Evolutionary conservation across 1,140 invertebrate species (phyloP), one percentile per base, ranked within the genome.

Genomic region (Drosophila bocki): DNA sequence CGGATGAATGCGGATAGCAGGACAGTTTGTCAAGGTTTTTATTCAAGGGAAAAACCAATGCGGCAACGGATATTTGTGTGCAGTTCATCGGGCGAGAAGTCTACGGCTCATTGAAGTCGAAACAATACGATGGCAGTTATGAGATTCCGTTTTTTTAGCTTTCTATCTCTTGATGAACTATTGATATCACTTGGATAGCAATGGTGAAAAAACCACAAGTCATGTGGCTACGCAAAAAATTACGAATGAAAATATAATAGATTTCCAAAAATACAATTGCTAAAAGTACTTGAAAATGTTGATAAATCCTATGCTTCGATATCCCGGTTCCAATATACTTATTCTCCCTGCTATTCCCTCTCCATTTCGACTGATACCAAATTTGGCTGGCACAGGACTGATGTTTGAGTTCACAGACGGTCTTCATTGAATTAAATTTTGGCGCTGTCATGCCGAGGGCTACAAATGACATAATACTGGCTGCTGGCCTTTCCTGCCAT

Each of bases 121-220:
- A 80, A 65, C 82, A 84, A 79, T 80, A 72, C 78, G 64, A 76
- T 68, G 72, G 68, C 77, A 77, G 62, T 80, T 84, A 84, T 80
- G 81, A 84, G 81, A 69, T 50, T 47, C 15, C 2, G 6, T 47
- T 60, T 45, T 42, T 56, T 41, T n/a, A 26, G 33, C 2, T 33
- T 6, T 0, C 19, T 33, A 29, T 41, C 12, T 29, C 17, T 17
- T 15, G 12, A 32, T 15, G 22, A 42, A 33, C 29, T 41, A 42
- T 53, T 47, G 15, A 39, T n/a, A 33, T 68, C 26, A 7, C 4
- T 22, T 60, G 6, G n/a, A 26, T 11, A n/a, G 17, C 7, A 12
- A 60, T n/a, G n/a, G n/a, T n/a, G n/a, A n/a, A n/a, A n/a, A n/a
- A n/a, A n/a, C n/a, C 19, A 13, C 6, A 7, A 47, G 44, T 60